Percentiles rank a stretch among this genome's conserved stretches.
Evolutionary conservation across 2,113 vertebrate species (phyloP).

Genomic region (Pteruthius melanotis): DNA sequence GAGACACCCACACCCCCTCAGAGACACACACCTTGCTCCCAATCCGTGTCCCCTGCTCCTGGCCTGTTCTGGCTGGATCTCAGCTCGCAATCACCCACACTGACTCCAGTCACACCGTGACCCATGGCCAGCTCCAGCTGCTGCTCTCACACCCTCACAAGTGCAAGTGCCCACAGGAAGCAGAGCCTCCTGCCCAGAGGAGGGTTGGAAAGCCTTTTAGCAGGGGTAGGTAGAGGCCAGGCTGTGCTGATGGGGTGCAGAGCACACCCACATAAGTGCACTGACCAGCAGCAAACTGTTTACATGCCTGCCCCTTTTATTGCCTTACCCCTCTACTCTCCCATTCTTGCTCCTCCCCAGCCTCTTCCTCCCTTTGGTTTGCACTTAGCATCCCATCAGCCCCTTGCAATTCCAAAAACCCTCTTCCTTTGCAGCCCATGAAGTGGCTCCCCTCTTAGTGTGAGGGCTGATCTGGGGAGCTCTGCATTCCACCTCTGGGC

Average conservation of each 20-base stretch:
- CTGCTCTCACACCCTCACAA: not conserved
- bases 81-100: accelerated
- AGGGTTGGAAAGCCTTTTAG: not conserved
- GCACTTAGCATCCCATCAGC: not conserved
- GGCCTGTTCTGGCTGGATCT: not conserved
- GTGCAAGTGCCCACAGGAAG: not conserved
- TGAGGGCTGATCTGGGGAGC: not conserved
- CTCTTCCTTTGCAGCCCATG: not conserved
- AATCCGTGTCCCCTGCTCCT: not conserved
- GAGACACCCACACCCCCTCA: not conserved
- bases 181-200: too few species aligned
- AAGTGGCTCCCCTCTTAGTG: not conserved
- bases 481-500: not conserved
- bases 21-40: not conserved
- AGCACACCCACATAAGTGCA: not conserved
- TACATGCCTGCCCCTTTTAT: not conserved
- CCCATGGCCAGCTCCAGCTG: not conserved
- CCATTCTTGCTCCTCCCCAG: not conserved
- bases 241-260: not conserved
- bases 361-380: not conserved
- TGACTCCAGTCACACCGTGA: accelerated
- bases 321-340: not conserved
- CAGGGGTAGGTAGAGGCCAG: not conserved
- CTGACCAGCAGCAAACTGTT: not conserved
- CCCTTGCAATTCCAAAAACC: not conserved